Evolutionary conservation across 2,888 invertebrate species (phyloP), one percentile per base, ranked within the genome.

Genomic region (Sycophila texana): DNA sequence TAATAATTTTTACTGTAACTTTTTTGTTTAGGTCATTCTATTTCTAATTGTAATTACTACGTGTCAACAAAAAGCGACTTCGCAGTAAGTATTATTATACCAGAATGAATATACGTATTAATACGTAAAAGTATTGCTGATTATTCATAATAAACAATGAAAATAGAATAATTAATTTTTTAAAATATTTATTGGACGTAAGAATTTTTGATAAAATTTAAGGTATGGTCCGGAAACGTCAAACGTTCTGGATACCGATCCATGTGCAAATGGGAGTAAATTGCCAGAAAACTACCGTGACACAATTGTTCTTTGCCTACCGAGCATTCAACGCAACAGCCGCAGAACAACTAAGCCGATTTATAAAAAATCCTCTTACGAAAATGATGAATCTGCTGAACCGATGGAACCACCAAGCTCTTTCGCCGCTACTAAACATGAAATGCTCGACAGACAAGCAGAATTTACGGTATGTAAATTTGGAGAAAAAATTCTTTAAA

Each of bases 381-480:
- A 20, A 16, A 10, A 18, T 13, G 1, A 57, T 0, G 68, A 30
- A n/a, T 4, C 30, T 39, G 1, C 57, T 13, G 26, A 5, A 20
- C 57, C 20, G 10, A 10, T 18, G 2, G 2, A 18, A 12, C 63
- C 12, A n/a, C 53, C 13, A 68, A 75, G 20, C 58, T 81, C 81
- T n/a, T 81, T 63, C 66, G 51, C 51, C 5, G 20, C 74, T 7
- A 39, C 60, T 0, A 47, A 72, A 14, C 66, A 75, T 1, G 72
- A 81, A 22, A 47, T 78, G 1, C 10, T 39, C 5, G 47, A 74
- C 18, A 67, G 75, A 39, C 72, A 72, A 2, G 53, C 61, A 0
- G 77, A 81, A 30, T 72, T 66, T 18, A 20, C 67, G 81, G 81
- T 81, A 75, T 2, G 67, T 20, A 16, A 18, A 5, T 51, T 58